Conservation (phyloP, 2,113 vertebrate genomes). For the Tragelaphus imberbis region DNA sequence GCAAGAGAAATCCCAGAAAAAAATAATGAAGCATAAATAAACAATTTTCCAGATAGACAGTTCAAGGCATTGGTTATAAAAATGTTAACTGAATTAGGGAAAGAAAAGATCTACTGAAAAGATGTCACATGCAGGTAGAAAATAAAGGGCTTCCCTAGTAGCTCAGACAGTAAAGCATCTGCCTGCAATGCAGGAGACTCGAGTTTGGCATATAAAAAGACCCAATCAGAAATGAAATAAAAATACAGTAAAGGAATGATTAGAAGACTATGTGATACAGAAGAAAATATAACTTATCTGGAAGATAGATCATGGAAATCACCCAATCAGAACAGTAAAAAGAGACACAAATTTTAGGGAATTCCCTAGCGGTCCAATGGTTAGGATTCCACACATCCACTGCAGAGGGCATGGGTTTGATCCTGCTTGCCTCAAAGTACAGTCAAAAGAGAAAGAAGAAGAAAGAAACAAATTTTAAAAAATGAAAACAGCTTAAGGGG, state of each 20-base stretch:
- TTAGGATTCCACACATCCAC: background rate
- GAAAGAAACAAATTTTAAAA: background rate
- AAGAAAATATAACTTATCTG: background rate
- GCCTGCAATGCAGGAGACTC: background rate
- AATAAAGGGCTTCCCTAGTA: background rate
- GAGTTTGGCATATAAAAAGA: background rate
- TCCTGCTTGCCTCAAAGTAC: background rate
- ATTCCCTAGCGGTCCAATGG: background rate
- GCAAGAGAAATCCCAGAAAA: background rate
- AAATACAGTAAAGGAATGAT: background rate
- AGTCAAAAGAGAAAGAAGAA: background rate
- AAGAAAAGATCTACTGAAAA: background rate
- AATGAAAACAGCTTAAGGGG: background rate
- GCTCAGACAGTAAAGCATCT: background rate
- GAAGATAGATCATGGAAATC: background rate
- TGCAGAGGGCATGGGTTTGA: background rate
- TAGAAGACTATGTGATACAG: background rate
- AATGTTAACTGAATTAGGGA: background rate
- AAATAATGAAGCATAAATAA: background rate
- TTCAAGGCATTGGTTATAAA: background rate
- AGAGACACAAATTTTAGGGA: background rate
- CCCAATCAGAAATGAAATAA: background rate
- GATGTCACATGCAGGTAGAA: background rate
- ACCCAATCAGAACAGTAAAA: background rate
- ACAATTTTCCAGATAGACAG: background rate